Percentiles rank a stretch among this genome's conserved stretches.
Conservation (phyloP, 92 coral and sea anemone genomes). For the Zoanthus sansibaricus region DNA sequence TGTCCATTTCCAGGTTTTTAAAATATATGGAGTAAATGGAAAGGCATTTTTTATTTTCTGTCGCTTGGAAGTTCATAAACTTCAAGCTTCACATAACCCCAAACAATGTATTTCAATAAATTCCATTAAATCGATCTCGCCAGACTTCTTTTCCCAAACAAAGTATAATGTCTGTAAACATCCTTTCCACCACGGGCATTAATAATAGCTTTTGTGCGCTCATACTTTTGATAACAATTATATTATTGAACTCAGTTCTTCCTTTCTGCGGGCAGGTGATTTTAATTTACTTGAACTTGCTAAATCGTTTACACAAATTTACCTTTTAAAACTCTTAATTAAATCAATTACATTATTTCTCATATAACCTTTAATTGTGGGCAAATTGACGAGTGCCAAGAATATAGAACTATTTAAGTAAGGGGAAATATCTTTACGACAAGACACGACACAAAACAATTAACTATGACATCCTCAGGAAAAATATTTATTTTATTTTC, state of each 20-base stretch:
- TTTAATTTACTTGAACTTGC: background rate
- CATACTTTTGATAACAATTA: background rate
- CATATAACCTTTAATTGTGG: conserved; percentile 15
- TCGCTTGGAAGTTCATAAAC: background rate
- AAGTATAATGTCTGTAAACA: background rate
- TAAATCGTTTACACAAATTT: background rate
- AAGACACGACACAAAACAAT: background rate
- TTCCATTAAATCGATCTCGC: background rate
- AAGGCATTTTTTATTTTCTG: background rate
- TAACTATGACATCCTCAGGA: background rate
- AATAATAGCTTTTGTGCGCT: background rate
- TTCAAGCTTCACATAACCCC: background rate
- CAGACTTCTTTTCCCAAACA: conserved; percentile 5
- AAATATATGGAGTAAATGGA: background rate
- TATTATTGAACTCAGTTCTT: background rate
- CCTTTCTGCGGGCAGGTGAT: background rate
- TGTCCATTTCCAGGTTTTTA: background rate
- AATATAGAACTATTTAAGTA: conserved; percentile 7
- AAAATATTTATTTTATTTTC: background rate
- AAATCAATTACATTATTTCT: conserved; percentile 13
- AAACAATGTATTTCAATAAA: background rate
- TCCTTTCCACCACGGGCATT: background rate
- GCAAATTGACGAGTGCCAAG: background rate
- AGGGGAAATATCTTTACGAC: background rate
- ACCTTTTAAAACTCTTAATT: background rate